A percentile compares a stretch with the other conserved stretches of the same genome.
phyloP scores from a whole-genome alignment of 2,113 vertebrate species.

The Petrocephalus microphthalmus region DNA sequence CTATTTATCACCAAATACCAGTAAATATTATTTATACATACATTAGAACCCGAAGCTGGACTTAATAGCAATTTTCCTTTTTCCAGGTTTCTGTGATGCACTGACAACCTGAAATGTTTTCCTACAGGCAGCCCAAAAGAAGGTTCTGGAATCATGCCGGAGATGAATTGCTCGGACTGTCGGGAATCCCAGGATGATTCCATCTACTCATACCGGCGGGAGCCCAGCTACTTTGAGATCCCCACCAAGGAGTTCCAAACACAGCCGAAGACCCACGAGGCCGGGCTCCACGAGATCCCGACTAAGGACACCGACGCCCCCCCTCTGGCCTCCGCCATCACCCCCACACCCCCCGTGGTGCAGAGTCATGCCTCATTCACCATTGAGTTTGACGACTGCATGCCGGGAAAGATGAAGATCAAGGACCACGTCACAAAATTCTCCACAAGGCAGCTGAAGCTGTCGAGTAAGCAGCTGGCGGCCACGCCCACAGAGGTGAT shows the following conservation, averaged over 20 bases:
- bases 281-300: conserved; percentile 74
- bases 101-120: neutral
- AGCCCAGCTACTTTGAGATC: conserved; percentile 94
- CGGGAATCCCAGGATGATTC: conserved; percentile 60
- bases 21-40: neutral
- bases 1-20: neutral
- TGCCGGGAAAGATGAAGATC: conserved; percentile 78
- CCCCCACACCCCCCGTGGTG: conserved; percentile 65
- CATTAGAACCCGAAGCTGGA: neutral
- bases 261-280: conserved; percentile 55
- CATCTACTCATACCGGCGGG: conserved; percentile 69
- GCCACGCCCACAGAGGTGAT: conserved; percentile 68
- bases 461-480: conserved; percentile 48
- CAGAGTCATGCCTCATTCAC: conserved; percentile 97
- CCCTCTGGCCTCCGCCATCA: conserved; percentile 13
- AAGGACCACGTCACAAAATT: conserved; percentile 94
- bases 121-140: conserved; percentile 72
- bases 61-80: neutral
- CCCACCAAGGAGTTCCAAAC: conserved; percentile 81
- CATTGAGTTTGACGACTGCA: conserved; percentile 88
- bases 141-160: conserved; percentile 56
- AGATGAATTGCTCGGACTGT: conserved; percentile 58
- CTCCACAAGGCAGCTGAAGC: conserved; percentile 73
- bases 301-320: conserved; percentile 69
- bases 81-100: neutral